A percentile compares a stretch with the other conserved stretches of the same genome.
These are phyloP conservation scores for Chiloscyllium punctatum DNA, from an alignment of 2,797 vertebrate species.

Conservation along the genomic window DNA sequence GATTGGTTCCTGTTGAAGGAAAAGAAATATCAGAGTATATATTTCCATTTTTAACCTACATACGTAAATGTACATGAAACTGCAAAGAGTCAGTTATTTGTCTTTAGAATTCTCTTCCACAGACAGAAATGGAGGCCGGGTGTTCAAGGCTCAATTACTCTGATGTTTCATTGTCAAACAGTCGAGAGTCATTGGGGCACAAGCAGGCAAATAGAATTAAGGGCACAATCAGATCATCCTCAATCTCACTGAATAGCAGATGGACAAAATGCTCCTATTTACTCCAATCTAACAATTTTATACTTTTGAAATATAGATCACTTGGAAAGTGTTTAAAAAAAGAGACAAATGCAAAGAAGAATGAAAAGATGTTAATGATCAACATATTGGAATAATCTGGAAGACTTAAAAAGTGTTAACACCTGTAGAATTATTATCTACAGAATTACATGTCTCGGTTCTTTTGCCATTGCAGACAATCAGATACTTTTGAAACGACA, in stretches of 20 bases:
- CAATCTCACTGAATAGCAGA: no score
- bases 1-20: constrained; percentile 68
- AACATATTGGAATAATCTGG: not conserved
- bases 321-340: not conserved
- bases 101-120: no score
- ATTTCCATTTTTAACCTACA: not conserved
- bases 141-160: no score
- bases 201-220: no score
- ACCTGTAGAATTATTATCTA: not conserved
- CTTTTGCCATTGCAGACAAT: not conserved
- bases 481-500: not conserved
- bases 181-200: no score
- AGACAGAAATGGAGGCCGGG: no score
- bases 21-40: not conserved
- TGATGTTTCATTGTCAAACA: no score
- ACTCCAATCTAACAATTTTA: not conserved
- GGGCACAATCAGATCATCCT: no score
- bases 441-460: not conserved
- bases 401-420: not conserved
- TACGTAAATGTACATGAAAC: not conserved
- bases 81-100: not conserved
- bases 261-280: no score
- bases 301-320: not conserved
- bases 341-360: no score
- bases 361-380: not conserved